These are phyloP conservation scores for Lacanobia wlatinum DNA, from an alignment of 2,888 invertebrate genomes.

Conservation along the genomic window DNA sequence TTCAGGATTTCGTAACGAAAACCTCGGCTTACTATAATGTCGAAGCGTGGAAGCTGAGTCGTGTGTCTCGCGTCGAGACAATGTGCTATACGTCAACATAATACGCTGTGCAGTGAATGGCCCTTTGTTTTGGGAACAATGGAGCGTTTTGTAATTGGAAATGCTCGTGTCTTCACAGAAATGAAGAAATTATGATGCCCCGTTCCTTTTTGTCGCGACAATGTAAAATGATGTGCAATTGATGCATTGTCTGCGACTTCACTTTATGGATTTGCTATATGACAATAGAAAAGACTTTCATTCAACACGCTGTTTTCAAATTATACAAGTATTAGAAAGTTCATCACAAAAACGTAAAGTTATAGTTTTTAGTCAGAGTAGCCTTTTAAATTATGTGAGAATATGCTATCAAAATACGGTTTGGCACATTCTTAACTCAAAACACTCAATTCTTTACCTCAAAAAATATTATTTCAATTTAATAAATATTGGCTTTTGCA, in stretches of 20 bases:
- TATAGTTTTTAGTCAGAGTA: not conserved
- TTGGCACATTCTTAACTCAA: no score
- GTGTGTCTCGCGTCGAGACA: slow-evolving; percentile 58
- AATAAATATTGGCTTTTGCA: not conserved
- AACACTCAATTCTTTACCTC: not conserved
- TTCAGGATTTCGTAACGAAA: slow-evolving; percentile 49
- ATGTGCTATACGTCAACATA: slow-evolving; percentile 55
- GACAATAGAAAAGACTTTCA: not conserved
- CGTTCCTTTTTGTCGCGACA: slow-evolving; percentile 36
- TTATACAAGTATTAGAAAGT: not conserved
- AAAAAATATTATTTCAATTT: no score
- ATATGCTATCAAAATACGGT: no score
- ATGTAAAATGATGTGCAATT: slow-evolving; percentile 35
- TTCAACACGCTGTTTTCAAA: not conserved
- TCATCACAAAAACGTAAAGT: no score
- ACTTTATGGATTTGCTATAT: not conserved
- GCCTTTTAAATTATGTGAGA: no score
- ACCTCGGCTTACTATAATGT: slow-evolving; percentile 48
- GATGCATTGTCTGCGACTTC: slow-evolving; percentile 31
- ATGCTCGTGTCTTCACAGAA: slow-evolving; percentile 55
- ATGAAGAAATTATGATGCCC: slow-evolving; percentile 54
- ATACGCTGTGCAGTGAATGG: slow-evolving; percentile 64
- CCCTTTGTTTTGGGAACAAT: slow-evolving; percentile 77
- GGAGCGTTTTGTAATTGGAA: slow-evolving; percentile 64
- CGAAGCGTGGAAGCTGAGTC: slow-evolving; percentile 59